These are phyloP conservation scores for Dysdera silvatica DNA, from an alignment of 1,140 invertebrate genomes.

Conservation along the genomic window DNA sequence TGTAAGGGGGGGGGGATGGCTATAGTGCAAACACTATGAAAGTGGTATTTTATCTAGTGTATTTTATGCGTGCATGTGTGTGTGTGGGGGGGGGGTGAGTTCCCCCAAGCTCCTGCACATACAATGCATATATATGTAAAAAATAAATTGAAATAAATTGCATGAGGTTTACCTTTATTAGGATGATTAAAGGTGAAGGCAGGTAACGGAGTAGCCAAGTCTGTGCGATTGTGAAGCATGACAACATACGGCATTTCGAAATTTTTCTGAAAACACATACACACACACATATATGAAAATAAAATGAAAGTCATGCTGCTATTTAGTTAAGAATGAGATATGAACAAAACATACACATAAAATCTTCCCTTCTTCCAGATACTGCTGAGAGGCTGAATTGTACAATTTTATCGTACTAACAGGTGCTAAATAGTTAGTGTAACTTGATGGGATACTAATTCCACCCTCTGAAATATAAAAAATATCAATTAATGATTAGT, in stretches of 20 bases:
- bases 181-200: slow-evolving; percentile 88
- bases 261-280: slow-evolving; percentile 44
- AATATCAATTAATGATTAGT: not conserved
- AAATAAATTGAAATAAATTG: too few relatives aligned
- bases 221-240: slow-evolving; percentile 79
- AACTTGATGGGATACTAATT: slow-evolving; percentile 82
- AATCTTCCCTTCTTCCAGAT: slow-evolving; percentile 55
- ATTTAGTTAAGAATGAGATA: slow-evolving; percentile 4
- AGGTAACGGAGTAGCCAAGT: slow-evolving; percentile 65
- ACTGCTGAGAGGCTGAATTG: slow-evolving; percentile 56
- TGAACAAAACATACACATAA: slow-evolving; percentile 4
- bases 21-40: too few relatives aligned
- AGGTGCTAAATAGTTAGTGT: slow-evolving; percentile 84
- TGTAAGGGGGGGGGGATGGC: too few relatives aligned
- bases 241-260: slow-evolving; percentile 90
- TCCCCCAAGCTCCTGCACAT: too few relatives aligned
- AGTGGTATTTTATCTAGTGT: too few relatives aligned
- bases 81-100: too few relatives aligned
- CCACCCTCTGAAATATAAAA: slow-evolving; percentile 64
- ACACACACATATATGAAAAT: not conserved
- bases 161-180: slow-evolving; percentile 57
- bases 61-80: too few relatives aligned
- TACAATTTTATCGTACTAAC: slow-evolving; percentile 69
- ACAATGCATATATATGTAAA: too few relatives aligned
- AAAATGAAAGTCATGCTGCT: not conserved